Base-by-base conservation (phyloP, 2,113 vertebrate genomes). In the Pseudonaja textilis region DNA sequence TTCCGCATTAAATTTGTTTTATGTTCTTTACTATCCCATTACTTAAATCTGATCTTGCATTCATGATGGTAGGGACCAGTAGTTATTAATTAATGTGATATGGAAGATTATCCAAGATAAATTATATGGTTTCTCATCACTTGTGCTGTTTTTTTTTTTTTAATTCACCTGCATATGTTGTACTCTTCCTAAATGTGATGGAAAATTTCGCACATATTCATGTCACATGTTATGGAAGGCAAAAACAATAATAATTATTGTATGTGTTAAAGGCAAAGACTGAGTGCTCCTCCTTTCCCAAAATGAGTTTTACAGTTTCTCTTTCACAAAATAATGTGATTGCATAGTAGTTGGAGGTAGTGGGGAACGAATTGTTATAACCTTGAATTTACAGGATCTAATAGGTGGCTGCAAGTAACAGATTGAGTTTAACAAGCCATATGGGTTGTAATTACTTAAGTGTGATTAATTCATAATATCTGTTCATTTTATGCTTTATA, bases 351-450 rank as follows among this genome's bases (percentile, higher is more conserved):
- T 87, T n/a, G 91, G 90, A 95, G 39, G 0, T 5, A 47, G 45
- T 47, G 23, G 26, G 20, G 56, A 81, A 95, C 93, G 95, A 95
- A 96, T 93, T 93, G 92, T 93, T 92, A 57, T 95, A 94, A 95
- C 94, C 91, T 50, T 92, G 94, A 96, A 94, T 96, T 94, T 95
- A 96, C 92, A 87, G 95, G 93, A 93, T 50, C 94, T 96, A 95
- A 95, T 93, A 96, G 97, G 97, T 96, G 96, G 94, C 96, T 96
- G 96, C 96, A 97, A 97, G 97, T 97, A 98, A 97, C 99, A 99
- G 99, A 98, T 99, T 99, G 99, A 97, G 96, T 98, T 99, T 99
- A 99, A 99, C 98, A 98, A 98, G 98, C 98, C 99, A 99, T 99
- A 99, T 99, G 98, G 98, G 96, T 98, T 98, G 97, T 99, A 99